Percentiles rank a stretch among this genome's conserved stretches.
Conservation (phyloP, 2,113 vertebrate species). For the Prunella fulvescens region DNA sequence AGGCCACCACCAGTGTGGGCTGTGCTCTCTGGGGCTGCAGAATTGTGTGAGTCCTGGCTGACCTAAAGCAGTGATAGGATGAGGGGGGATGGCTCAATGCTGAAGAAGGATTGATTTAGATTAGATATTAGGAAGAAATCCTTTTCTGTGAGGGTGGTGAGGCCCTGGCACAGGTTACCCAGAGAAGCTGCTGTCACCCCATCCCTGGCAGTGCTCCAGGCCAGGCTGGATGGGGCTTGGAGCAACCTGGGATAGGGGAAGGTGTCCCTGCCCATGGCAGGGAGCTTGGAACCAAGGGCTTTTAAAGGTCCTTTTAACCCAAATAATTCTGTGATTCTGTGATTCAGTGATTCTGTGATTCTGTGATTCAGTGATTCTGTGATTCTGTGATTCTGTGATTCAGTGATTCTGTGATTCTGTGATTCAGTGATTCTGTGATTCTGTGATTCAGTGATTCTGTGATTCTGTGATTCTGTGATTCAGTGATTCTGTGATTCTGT, state of each 20-base stretch:
- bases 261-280: too few relatives aligned
- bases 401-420: too few relatives aligned
- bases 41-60: rapidly evolving
- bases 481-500: too few relatives aligned
- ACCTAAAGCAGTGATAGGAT: background rate
- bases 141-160: background rate
- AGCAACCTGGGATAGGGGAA: background rate
- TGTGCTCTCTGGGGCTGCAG: background rate
- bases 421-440: too few relatives aligned
- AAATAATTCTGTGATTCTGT: background rate
- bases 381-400: too few relatives aligned
- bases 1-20: background rate
- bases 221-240: rapidly evolving
- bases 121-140: background rate
- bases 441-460: too few relatives aligned
- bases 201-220: background rate
- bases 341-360: too few relatives aligned
- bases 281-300: background rate
- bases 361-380: too few relatives aligned
- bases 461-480: too few relatives aligned
- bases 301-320: background rate
- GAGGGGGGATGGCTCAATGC: background rate
- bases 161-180: background rate
- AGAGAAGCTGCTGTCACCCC: background rate
- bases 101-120: background rate